Base-by-base conservation (phyloP, 30 jellyfish, hydroid and myxozoan species). In the Mastigias papua region DNA sequence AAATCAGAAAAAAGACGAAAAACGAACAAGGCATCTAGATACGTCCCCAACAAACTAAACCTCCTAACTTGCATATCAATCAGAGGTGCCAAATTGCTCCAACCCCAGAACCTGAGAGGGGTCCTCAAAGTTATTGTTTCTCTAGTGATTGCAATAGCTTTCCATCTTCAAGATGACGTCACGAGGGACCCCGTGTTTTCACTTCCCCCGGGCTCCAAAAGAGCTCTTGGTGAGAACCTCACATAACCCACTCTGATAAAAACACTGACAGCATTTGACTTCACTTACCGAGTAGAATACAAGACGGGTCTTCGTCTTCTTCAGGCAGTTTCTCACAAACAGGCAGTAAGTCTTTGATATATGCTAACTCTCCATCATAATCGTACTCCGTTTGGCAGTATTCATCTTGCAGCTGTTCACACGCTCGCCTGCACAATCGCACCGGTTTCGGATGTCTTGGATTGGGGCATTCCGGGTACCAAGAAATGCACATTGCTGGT, bases 391-490 rank as follows among this genome's bases (percentile, higher is more conserved):
- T 34, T 33, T 78, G 87, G 71, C 98, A 93, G 35, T 89, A 80
- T 1, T 90, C 95, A 23, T 80, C 86, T 22, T 73, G 86, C 42
- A 93, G 65, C 68, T 80, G 90, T 26, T 73, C 90, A 49, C 98
- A 93, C 5, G 93, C 92, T 68, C 80, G 69, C 67, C 93, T 69
- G 74, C 98, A 93, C 26, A 93, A 51, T 37, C 76, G 73, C 21
- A 76, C 63, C 2, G 98, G 97, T 50, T 48, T 86, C 19, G 98
- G 98, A 33, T 85, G 89, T n/a, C 58, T 30, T 2, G 81, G 89
- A 70, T 93, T 95, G 5, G 88, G 31, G 89, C 98, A 93, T 83
- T 79, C 95, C 29, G 97, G 95, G 72, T 84, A 86, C 89, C 94
- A 86, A 16, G 92, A 50, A 28, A 77, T 77, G 51, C 98, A 93